A percentile compares a stretch with the other conserved stretches of the same genome.
phyloP scores from a whole-genome alignment of 2,113 vertebrate genomes.

The Galemys pyrenaicus region DNA sequence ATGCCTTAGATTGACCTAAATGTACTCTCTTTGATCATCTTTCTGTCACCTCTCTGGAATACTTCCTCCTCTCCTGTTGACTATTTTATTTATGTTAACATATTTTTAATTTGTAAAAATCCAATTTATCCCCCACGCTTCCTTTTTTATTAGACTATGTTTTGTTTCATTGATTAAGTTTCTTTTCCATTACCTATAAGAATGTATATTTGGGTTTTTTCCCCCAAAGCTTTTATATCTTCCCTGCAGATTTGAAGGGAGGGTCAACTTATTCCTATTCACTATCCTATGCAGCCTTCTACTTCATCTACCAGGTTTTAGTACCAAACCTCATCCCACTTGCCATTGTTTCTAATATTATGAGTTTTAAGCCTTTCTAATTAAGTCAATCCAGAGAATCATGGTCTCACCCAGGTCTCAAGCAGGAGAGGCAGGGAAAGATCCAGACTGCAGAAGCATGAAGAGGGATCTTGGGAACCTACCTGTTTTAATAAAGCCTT shows the following conservation, averaged over 20 bases:
- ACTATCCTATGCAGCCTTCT: neutral
- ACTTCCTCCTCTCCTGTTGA: neutral
- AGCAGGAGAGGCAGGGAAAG: neutral
- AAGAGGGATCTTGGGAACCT: neutral
- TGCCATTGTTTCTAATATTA: neutral
- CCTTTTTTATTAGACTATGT: neutral
- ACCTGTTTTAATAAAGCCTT: neutral
- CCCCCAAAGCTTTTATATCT: neutral
- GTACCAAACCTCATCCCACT: neutral
- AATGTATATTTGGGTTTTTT: neutral
- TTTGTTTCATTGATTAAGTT: neutral
- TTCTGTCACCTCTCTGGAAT: neutral
- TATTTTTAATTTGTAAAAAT: constrained; percentile 32
- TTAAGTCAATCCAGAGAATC: neutral
- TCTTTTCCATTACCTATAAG: neutral
- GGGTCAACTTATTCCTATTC: neutral
- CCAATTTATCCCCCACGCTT: neutral
- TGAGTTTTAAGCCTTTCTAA: neutral
- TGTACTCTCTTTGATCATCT: neutral
- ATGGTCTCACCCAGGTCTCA: neutral
- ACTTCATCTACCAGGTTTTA: neutral
- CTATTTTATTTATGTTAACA: constrained; percentile 12
- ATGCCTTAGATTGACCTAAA: neutral
- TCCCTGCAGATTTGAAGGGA: neutral
- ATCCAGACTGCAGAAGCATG: neutral